Evolutionary conservation across 2,797 vertebrate species (phyloP).

Genomic region (Tiaroga cobitis): DNA sequence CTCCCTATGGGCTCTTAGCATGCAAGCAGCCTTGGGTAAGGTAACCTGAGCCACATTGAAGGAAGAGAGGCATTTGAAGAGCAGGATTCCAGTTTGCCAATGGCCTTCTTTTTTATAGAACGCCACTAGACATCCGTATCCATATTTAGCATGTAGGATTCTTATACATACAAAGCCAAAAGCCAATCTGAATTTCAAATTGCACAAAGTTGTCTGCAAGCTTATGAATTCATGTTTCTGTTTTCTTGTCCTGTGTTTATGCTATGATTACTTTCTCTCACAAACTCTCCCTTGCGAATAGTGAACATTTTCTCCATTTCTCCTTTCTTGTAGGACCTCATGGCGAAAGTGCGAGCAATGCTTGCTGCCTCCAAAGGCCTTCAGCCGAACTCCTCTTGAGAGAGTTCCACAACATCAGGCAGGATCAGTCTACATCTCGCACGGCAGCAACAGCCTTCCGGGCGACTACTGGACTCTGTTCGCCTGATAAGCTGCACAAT

Average conservation of each 20-base stretch:
- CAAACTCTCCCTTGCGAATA: background rate
- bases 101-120: conserved; percentile 16
- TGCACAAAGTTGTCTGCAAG: background rate
- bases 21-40: background rate
- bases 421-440: conserved; percentile 15
- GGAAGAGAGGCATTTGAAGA: background rate
- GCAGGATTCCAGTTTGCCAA: background rate
- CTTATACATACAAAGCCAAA: conserved; percentile 3
- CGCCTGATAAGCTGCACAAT: conserved; percentile 9
- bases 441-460: conserved; percentile 52
- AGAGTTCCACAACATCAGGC: conserved; percentile 53
- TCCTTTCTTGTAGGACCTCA: conserved; percentile 85
- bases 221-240: background rate
- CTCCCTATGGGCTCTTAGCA: background rate
- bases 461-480: conserved; percentile 37
- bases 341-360: conserved; percentile 99
- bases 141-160: conserved; percentile 18
- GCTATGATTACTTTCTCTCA: background rate
- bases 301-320: conserved; percentile 50
- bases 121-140: conserved; percentile 14
- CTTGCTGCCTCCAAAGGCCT: conserved; percentile 94
- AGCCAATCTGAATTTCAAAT: conserved; percentile 37
- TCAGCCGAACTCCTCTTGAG: conserved; percentile 87
- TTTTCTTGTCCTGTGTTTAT: background rate
- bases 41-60: background rate